A percentile compares a stretch with the other conserved stretches of the same genome.
Evolutionary conservation across 1,140 invertebrate genomes (phyloP).

Genomic region (Drosophila repleta): DNA sequence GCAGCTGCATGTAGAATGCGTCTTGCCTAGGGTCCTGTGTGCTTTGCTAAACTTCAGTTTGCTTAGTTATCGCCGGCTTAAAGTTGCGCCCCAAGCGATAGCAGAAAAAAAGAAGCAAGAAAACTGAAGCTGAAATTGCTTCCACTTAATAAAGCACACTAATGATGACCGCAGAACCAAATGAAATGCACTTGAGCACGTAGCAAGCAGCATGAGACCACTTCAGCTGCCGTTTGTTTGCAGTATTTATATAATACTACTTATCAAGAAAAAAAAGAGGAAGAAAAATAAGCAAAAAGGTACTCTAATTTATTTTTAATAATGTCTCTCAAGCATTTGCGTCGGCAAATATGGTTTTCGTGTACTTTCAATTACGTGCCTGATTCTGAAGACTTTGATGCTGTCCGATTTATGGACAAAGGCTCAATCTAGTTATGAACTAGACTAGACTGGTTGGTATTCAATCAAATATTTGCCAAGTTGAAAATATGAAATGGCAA

Average conservation of each 20-base stretch:
- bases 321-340: slow-evolving; percentile 49
- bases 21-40: not conserved
- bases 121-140: slow-evolving; percentile 45
- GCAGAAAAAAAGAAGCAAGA: not conserved
- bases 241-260: slow-evolving; percentile 37
- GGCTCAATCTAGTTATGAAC: slow-evolving; percentile 17
- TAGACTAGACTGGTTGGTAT: slow-evolving; percentile 42
- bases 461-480: slow-evolving; percentile 52
- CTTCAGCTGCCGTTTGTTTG: slow-evolving; percentile 43
- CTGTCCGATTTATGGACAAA: not conserved
- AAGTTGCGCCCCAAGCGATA: slow-evolving; percentile 28
- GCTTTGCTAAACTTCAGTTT: slow-evolving; percentile 1
- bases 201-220: slow-evolving; percentile 51
- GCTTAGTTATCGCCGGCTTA: slow-evolving; percentile 30
- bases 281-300: slow-evolving; percentile 19
- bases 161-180: slow-evolving; percentile 76
- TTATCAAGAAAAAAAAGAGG: not conserved
- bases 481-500: slow-evolving; percentile 31
- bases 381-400: slow-evolving; percentile 39
- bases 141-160: slow-evolving; percentile 81
- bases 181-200: slow-evolving; percentile 76
- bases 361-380: slow-evolving; percentile 75
- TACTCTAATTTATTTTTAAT: slow-evolving; percentile 80
- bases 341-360: slow-evolving; percentile 55
- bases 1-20: slow-evolving; percentile 13